Conservation (phyloP, 2,113 vertebrate species). For the Puffinus mauretanicus region DNA sequence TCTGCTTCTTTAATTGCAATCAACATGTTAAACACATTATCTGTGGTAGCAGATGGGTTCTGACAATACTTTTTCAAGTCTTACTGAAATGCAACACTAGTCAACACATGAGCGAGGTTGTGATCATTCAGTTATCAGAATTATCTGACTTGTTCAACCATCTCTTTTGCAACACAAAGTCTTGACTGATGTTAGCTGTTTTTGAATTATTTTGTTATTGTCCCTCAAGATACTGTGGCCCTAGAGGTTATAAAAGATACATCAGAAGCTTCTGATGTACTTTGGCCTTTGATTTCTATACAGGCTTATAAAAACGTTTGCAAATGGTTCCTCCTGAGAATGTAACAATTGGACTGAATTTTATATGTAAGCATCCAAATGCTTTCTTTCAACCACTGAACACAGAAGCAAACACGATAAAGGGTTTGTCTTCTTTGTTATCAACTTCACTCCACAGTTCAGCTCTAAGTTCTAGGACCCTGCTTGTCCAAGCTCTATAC, state of each 20-base stretch:
- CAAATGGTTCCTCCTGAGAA: not conserved
- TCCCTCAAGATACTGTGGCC: not conserved
- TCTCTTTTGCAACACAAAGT: not conserved
- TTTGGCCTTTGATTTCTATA: slow-evolving; percentile 12
- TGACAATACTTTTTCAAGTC: slow-evolving; percentile 3
- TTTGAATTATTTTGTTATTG: not conserved
- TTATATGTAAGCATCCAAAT: not conserved
- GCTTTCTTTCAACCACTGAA: not conserved
- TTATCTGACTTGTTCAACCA: not conserved
- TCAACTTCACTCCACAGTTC: not conserved
- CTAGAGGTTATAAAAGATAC: not conserved
- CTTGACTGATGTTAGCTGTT: not conserved
- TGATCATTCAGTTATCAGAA: not conserved
- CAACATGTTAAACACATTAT: not conserved
- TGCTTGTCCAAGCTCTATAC: not conserved
- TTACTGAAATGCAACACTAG: not conserved
- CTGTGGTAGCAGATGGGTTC: slow-evolving; percentile 1
- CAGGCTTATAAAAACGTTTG: not conserved
- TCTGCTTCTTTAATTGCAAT: slow-evolving; percentile 11
- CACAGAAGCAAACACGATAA: not conserved
- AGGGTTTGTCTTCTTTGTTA: not conserved
- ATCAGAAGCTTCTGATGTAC: not conserved
- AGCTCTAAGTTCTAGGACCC: not conserved
- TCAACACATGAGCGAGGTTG: not conserved
- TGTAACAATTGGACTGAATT: not conserved